Evolutionary conservation across 2,797 vertebrate species (phyloP), one percentile per base, ranked within the genome.

Genomic region (Pyrocephalus nanus): DNA sequence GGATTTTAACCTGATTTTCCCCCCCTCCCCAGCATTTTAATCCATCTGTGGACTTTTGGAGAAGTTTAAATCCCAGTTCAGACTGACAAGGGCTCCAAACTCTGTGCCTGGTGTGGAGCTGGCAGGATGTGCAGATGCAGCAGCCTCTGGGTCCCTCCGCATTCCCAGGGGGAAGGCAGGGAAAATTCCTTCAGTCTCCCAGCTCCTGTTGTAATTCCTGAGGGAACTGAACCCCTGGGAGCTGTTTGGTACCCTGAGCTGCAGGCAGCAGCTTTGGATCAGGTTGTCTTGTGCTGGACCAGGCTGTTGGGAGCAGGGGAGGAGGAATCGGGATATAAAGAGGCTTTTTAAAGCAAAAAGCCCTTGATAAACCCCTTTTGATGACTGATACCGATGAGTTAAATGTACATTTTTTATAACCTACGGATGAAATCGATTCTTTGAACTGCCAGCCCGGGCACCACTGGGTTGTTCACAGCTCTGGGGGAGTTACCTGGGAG

Each of bases 61-160:
- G 58, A 40, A 61, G 58, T 61, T 61, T 13, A 61, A 61, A 61
- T 38, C 38, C 26, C 36, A 36, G 34, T 26, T 26, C 26, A 58
- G n/a, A 11, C 34, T 36, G n/a, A 25, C 34, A 36, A 4, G 26
- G 23, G 15, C n/a, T 36, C 19, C 20, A 12, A 15, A 25, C 22
- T n/a, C 34, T 5, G 71, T 60, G 21, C 55, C 23, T 12, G 51
- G 17, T 26, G n/a, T 36, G 55, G 34, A 30, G 27, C 50, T 11
- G 50, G 50, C 16, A 29, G 55, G 55, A 15, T 34, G 57, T 36
- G 57, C 30, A 30, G 53, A 12, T 18, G 1, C 19, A 2, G 34
- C 1, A 34, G 40, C 53, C 21, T 1, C 43, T 4, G 32, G 25
- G 5, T 69, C 45, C 45, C 2, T 6, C 40, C 3, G 0, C 45